Evolutionary conservation across 2,797 vertebrate species (phyloP).

Genomic region (Xerus rutilus): DNA sequence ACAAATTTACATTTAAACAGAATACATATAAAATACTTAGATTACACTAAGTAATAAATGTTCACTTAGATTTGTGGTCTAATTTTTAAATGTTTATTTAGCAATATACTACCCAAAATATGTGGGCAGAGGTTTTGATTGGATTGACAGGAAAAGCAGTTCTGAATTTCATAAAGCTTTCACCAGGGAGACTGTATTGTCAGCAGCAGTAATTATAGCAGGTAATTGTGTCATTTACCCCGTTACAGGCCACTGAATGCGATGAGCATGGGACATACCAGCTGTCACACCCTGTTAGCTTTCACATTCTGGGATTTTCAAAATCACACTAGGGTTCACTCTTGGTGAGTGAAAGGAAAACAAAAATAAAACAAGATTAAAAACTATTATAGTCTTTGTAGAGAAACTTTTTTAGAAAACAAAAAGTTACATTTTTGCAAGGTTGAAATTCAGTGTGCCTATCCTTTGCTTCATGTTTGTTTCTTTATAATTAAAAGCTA

Average conservation of each 20-base stretch:
- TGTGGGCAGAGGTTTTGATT: conserved; percentile 77
- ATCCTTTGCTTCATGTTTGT: background rate
- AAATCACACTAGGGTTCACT: conserved; percentile 72
- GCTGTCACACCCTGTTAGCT: conserved; percentile 89
- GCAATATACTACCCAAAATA: conserved; percentile 68
- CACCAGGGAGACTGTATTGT: conserved; percentile 87
- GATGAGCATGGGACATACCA: conserved; percentile 85
- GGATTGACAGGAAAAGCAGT: conserved; percentile 84
- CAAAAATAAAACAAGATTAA: conserved; percentile 72
- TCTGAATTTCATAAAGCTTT: conserved; percentile 85
- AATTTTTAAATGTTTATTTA: conserved; percentile 82
- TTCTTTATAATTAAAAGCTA: background rate
- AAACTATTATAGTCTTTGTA: background rate
- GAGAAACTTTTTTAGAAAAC: conserved; percentile 60
- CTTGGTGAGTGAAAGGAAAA: conserved; percentile 74
- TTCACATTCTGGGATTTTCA: conserved; percentile 83
- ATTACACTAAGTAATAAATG: background rate
- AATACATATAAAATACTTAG: background rate
- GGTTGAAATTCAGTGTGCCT: background rate
- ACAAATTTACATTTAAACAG: conserved; percentile 17
- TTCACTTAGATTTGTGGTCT: conserved; percentile 68
- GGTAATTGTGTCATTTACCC: conserved; percentile 91
- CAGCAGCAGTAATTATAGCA: conserved; percentile 90
- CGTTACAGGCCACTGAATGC: conserved; percentile 89
- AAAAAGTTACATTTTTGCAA: conserved; percentile 3